Base-by-base conservation (phyloP, 2,888 invertebrate species). In the Hypomecis punctinalis region DNA sequence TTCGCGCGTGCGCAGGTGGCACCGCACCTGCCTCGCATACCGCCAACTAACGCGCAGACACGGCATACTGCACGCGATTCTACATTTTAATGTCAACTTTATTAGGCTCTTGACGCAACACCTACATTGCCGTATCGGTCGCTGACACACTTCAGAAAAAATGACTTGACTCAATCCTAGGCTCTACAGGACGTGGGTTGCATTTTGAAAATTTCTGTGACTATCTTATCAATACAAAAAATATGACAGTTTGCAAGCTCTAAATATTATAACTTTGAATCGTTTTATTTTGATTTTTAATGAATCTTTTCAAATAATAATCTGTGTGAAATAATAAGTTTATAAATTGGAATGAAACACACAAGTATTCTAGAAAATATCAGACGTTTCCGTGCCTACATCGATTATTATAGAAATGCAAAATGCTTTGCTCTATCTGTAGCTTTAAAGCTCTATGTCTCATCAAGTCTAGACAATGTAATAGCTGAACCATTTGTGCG, bases 1-100 rank as follows among this genome's bases (percentile, higher is more conserved):
- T 82, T 69, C 76, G 73, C 86, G 84, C 90, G 89, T 86, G 90
- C 91, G 92, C 92, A 93, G 92, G 92, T 93, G 92, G 76, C 83
- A 68, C 84, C 76, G 89, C 94, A 89, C 92, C 94, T 89, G 94
- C 94, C 81, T 87, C 76, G 85, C 89, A 91, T 72, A 88, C 76
- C 75, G 76, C 76, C 76, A 68, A 79, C 80, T 71, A 82, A 79
- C 80, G 70, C 74, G 78, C 85, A 89, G 85, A 85, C 82, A 78
- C 77, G 82, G 84, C 88, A 88, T 84, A 86, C 81, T 80, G 80
- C 83, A 85, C 85, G 76, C 72, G 72, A 81, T 83, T 83, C 77
- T 72, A 75, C 67, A 76, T 76, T 77, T 76, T 72, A 55, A 58
- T 64, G 60, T 43, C 66, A 46, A 67, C 70, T 68, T 57, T 64